These are phyloP conservation scores for Lycocorax pyrrhopterus DNA, from an alignment of 2,113 vertebrate species.

Conservation along the genomic window DNA sequence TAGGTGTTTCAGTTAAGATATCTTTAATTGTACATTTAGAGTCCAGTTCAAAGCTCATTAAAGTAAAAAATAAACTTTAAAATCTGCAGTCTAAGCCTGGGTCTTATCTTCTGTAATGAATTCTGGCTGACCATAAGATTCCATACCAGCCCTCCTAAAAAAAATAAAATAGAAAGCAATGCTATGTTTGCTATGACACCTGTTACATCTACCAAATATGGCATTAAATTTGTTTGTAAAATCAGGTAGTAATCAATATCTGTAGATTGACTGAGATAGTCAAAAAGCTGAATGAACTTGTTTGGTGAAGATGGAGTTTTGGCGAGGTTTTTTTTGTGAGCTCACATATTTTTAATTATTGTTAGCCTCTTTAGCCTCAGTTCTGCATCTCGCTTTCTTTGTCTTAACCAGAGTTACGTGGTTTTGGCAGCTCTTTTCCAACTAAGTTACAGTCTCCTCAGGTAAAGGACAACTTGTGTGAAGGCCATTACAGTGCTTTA, in stretches of 20 bases:
- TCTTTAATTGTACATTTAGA: neutral
- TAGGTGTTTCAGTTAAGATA: neutral
- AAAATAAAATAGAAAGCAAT: neutral
- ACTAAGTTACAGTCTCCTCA: neutral
- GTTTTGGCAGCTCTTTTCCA: neutral
- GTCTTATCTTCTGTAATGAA: neutral
- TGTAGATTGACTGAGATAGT: neutral
- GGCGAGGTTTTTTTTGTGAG: rapidly evolving
- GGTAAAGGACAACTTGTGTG: neutral
- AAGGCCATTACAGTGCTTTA: neutral
- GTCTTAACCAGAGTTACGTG: rapidly evolving
- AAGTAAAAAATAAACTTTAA: neutral
- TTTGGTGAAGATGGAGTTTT: neutral
- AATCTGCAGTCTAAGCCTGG: neutral
- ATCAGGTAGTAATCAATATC: neutral
- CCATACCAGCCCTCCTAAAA: neutral
- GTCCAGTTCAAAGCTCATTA: neutral
- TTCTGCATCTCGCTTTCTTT: neutral
- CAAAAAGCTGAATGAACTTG: neutral
- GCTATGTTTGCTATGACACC: neutral
- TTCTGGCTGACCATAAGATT: neutral
- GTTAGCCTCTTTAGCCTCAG: neutral
- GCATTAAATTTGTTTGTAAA: neutral
- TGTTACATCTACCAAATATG: neutral
- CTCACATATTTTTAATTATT: neutral